phyloP scores from a whole-genome alignment of 2,888 invertebrate species.

The Melangyna quadrimaculata region DNA sequence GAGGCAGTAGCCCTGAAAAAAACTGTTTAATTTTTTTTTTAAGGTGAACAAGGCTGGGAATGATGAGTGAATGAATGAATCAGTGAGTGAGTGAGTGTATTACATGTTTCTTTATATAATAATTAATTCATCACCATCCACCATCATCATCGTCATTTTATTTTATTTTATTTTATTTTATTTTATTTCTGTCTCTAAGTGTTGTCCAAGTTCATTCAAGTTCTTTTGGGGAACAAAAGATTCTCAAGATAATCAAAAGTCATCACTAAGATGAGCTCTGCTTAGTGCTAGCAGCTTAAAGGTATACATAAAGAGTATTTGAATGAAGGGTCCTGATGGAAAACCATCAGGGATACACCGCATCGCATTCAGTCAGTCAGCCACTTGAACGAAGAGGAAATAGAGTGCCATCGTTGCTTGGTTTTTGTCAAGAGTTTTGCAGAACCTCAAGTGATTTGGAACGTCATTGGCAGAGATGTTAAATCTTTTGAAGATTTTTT shows the following conservation, averaged over 20 bases:
- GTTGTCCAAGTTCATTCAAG: slow-evolving; percentile 4
- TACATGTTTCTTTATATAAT: no score
- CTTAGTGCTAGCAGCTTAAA: no score
- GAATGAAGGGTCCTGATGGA: neutral
- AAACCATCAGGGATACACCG: neutral
- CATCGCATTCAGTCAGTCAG: neutral
- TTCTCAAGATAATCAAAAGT: slow-evolving; percentile 9
- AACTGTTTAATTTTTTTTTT: no score
- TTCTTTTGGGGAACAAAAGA: slow-evolving; percentile 1
- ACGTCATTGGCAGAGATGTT: neutral
- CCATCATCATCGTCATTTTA: neutral
- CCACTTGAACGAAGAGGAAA: slow-evolving; percentile 35
- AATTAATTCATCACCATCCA: no score
- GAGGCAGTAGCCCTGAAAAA: no score
- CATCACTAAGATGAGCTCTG: slow-evolving; percentile 19
- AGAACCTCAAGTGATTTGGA: slow-evolving; percentile 20
- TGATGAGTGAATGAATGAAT: no score
- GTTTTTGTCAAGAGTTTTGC: slow-evolving; percentile 3
- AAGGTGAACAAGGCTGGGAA: no score
- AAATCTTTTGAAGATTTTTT: neutral
- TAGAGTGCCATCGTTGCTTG: slow-evolving; percentile 33
- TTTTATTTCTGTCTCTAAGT: neutral
- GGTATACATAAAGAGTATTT: neutral
- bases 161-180: neutral
- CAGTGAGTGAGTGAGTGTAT: no score